Percentiles rank a stretch among this genome's conserved stretches.
These are phyloP conservation scores for Cantharis lateralis DNA, from an alignment of 2,888 invertebrate genomes.

Conservation along the genomic window DNA sequence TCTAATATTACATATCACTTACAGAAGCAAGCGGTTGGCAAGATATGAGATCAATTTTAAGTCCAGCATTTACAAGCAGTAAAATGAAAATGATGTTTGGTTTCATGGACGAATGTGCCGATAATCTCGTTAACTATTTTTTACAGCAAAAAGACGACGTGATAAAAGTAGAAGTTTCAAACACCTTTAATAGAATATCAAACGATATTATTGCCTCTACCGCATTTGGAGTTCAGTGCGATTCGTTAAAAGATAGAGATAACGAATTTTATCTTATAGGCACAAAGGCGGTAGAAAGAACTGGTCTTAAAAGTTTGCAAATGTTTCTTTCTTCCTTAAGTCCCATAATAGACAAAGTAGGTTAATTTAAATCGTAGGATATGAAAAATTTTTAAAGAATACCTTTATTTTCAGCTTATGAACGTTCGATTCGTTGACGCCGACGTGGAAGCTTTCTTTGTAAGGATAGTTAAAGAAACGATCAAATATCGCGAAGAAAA, in stretches of 20 bases:
- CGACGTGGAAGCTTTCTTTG: not conserved
- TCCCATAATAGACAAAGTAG: not conserved
- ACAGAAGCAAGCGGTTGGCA: not conserved
- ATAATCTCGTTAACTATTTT: not conserved
- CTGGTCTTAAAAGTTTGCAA: not conserved
- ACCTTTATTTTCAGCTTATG: not conserved
- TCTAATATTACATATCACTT: no score
- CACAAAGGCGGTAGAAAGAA: not conserved
- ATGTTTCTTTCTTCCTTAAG: not conserved
- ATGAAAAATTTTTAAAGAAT: not conserved
- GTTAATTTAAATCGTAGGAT: not conserved
- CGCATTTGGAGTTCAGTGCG: not conserved
- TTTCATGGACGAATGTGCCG: not conserved
- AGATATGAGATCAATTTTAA: not conserved
- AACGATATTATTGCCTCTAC: not conserved
- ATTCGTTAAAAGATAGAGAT: not conserved
- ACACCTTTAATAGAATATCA: not conserved
- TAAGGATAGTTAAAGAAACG: not conserved
- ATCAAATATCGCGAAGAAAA: not conserved
- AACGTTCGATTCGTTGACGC: not conserved
- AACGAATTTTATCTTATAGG: not conserved
- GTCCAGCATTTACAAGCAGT: not conserved
- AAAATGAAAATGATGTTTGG: not conserved
- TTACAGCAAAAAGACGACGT: not conserved
- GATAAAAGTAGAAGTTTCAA: not conserved